Percentiles rank a stretch among this genome's conserved stretches.
These are phyloP conservation scores for Periphyllus acericola DNA, from an alignment of 2,888 invertebrate genomes.

Conservation along the genomic window DNA sequence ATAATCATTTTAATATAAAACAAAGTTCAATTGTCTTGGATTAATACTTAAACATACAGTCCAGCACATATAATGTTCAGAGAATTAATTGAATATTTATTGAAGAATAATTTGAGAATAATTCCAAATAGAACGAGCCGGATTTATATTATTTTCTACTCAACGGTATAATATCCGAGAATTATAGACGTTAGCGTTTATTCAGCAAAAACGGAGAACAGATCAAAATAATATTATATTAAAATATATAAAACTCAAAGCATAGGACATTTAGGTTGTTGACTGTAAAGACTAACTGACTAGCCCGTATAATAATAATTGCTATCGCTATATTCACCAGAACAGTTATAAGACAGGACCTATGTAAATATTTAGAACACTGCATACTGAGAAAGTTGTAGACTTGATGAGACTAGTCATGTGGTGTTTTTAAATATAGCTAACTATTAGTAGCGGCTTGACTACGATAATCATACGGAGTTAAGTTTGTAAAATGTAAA, in stretches of 20 bases:
- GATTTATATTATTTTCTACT: background rate
- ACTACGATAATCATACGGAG: no score
- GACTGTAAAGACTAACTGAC: background rate
- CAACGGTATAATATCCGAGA: no score
- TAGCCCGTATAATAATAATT: background rate
- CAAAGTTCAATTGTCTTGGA: slow-evolving; percentile 22
- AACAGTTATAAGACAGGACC: no score
- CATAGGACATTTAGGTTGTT: background rate
- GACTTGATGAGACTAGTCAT: no score
- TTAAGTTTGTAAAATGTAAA: no score
- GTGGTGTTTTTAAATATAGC: no score
- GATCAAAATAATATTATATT: background rate
- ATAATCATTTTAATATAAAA: slow-evolving; percentile 9
- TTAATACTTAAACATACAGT: background rate
- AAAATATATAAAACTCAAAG: background rate
- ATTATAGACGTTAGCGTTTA: no score
- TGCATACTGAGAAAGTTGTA: no score
- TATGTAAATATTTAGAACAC: no score
- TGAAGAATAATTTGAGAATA: background rate
- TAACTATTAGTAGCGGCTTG: no score
- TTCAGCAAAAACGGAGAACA: no score
- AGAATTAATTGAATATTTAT: background rate
- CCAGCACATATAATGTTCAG: background rate
- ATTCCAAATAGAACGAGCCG: background rate
- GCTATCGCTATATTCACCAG: background rate